phyloP scores from a whole-genome alignment of 2,113 vertebrate species.

The Vulpes lagopus region DNA sequence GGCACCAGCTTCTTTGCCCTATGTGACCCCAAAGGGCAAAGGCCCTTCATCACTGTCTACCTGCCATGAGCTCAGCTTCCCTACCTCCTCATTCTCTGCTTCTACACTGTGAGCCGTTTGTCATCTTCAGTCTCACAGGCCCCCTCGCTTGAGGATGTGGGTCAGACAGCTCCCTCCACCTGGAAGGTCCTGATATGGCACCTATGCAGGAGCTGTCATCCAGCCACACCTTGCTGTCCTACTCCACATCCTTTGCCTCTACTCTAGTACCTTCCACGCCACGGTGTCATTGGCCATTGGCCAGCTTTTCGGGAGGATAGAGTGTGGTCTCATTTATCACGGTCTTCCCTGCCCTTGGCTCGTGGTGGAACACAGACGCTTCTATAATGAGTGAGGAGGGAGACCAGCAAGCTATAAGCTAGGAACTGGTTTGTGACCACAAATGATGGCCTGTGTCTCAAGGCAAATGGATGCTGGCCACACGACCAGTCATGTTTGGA shows the following conservation, averaged over 20 bases:
- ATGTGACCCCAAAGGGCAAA: not conserved
- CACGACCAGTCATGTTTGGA: accelerated
- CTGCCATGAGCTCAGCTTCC: too few species aligned
- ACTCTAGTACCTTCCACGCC: accelerated
- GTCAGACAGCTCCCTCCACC: accelerated
- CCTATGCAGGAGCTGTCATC: not conserved
- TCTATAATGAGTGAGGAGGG: not conserved
- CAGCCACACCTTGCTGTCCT: not conserved
- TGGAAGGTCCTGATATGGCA: accelerated
- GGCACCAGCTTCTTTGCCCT: accelerated
- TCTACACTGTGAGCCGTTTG: too few species aligned
- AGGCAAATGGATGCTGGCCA: not conserved
- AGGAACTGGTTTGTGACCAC: not conserved
- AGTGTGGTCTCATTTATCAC: not conserved
- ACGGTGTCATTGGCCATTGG: accelerated
- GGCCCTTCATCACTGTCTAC: not conserved
- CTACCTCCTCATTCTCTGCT: too few species aligned
- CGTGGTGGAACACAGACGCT: not conserved
- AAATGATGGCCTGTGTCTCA: not conserved
- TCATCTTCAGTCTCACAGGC: not conserved
- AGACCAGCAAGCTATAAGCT: not conserved
- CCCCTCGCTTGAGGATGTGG: not conserved
- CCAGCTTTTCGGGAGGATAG: not conserved
- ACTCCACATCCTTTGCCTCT: too few species aligned
- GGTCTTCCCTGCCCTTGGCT: not conserved